phyloP scores from a whole-genome alignment of 2,113 vertebrate species.

The Gracilinanus agilis region DNA sequence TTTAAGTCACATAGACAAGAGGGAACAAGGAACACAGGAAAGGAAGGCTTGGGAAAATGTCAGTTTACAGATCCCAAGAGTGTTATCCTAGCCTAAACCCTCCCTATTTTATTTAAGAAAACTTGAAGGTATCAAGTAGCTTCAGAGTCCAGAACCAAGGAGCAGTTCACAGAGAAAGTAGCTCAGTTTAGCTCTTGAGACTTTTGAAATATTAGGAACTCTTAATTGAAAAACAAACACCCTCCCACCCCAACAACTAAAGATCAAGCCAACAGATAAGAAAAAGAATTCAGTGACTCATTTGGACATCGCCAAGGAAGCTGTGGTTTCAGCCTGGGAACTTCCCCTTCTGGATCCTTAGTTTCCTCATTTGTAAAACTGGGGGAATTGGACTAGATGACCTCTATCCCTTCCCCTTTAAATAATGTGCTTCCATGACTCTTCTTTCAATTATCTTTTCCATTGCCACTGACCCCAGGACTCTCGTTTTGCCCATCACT shows the following conservation, averaged over 20 bases:
- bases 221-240: conserved; percentile 74
- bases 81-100: conserved; percentile 82
- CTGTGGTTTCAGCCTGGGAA: neutral
- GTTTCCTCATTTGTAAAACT: neutral
- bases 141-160: conserved; percentile 71
- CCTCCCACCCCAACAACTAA: conserved; percentile 41
- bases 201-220: conserved; percentile 66
- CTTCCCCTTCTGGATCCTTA: neutral
- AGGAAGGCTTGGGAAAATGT: conserved; percentile 72
- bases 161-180: conserved; percentile 69
- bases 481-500: conserved; percentile 12
- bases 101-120: conserved; percentile 81
- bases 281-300: conserved; percentile 7
- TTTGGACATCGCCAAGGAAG: conserved; percentile 53
- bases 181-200: conserved; percentile 74
- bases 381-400: neutral
- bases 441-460: conserved; percentile 48
- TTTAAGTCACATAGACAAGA: conserved; percentile 62
- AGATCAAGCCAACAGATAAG: conserved; percentile 53
- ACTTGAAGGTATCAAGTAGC: conserved; percentile 75
- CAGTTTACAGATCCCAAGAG: conserved; percentile 69
- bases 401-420: neutral
- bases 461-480: conserved; percentile 31
- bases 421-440: no score
- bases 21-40: conserved; percentile 57